phyloP scores from a whole-genome alignment of 2,888 invertebrate species.

The Dyspetes luteomarginatus region DNA sequence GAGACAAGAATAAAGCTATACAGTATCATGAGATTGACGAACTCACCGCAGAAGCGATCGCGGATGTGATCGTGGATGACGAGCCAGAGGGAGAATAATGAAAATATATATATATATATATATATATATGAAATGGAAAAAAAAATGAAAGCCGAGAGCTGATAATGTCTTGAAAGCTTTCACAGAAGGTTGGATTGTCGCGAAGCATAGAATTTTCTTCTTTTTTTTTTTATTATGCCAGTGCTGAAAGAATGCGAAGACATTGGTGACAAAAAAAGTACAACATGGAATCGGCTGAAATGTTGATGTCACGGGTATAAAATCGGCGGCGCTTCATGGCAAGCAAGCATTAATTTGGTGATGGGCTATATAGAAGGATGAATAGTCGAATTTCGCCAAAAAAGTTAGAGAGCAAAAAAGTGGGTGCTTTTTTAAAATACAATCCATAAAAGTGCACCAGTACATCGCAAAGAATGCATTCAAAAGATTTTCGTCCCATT shows the following conservation, averaged over 20 bases:
- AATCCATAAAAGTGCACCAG: not conserved
- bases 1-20: conserved; percentile 3
- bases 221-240: conserved; percentile 1
- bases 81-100: conserved; percentile 14
- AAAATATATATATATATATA: conserved; percentile 10
- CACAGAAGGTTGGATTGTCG: not conserved
- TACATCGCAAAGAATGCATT: not conserved
- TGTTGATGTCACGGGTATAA: not conserved
- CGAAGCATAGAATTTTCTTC: not conserved
- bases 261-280: not conserved
- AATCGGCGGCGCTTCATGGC: not conserved
- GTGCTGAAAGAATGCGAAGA: conserved; percentile 7
- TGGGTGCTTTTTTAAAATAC: not conserved
- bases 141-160: conserved; percentile 22
- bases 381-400: not conserved
- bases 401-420: not conserved
- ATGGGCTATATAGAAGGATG: not conserved
- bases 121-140: conserved; percentile 3
- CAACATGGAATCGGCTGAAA: not conserved
- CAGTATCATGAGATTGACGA: conserved; percentile 16
- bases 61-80: not conserved
- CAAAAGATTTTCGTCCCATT: not conserved
- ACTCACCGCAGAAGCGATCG: not conserved
- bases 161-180: conserved; percentile 49
- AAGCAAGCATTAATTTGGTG: too few species aligned